Evolutionary conservation across 2,113 vertebrate species (phyloP).

Genomic region (Thalassarche chlororhynchos): DNA sequence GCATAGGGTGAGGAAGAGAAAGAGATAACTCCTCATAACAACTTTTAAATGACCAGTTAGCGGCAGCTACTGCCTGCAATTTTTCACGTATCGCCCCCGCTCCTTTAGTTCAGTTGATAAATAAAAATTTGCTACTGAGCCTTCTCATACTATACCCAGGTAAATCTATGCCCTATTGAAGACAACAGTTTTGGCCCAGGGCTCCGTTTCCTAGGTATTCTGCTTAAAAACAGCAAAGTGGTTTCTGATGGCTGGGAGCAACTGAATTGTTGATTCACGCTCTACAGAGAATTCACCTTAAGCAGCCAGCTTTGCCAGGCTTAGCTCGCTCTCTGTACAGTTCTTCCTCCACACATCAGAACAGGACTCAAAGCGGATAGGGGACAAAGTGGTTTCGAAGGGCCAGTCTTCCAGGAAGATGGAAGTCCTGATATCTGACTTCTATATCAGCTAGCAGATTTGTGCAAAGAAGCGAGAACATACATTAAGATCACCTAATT

Average conservation of each 20-base stretch:
- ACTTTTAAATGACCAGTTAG: not conserved
- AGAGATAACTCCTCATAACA: not conserved
- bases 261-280: fast-evolving
- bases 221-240: not conserved
- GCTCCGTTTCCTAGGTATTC: not conserved
- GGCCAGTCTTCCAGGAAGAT: not conserved
- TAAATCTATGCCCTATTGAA: not conserved
- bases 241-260: not conserved
- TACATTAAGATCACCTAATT: not conserved
- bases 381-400: not conserved
- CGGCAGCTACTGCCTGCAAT: not conserved
- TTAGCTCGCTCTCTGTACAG: not conserved
- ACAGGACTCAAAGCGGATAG: not conserved
- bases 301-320: not conserved
- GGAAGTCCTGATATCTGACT: not conserved
- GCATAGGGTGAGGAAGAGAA: not conserved
- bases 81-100: not conserved
- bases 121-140: not conserved
- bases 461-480: not conserved
- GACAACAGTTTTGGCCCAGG: not conserved
- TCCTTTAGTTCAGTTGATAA: not conserved
- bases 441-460: not conserved
- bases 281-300: not conserved
- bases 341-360: not conserved
- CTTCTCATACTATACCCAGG: not conserved